Percentiles rank a stretch among this genome's conserved stretches.
Evolutionary conservation across 2,797 vertebrate genomes (phyloP).

Genomic region (Urocyon cinereoargenteus): DNA sequence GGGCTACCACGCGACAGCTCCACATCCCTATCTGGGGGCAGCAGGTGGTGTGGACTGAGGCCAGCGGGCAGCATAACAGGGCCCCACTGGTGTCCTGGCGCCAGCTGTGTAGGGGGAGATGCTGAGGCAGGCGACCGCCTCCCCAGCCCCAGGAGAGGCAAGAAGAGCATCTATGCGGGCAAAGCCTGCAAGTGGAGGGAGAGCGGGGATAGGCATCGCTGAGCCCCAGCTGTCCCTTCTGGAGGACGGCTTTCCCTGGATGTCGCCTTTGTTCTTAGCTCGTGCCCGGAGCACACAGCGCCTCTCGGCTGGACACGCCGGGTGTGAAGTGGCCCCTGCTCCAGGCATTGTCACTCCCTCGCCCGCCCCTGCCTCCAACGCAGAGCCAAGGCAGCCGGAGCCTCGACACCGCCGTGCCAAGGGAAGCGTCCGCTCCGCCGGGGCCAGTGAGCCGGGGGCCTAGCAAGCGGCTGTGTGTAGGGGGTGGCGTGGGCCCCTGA

Average conservation of each 20-base stretch:
- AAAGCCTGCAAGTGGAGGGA: not conserved
- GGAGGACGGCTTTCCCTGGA: rapidly evolving
- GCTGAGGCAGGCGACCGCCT: not conserved
- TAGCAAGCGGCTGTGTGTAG: rapidly evolving
- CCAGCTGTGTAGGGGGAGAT: not conserved
- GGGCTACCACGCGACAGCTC: not conserved
- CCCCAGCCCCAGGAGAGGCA: not conserved
- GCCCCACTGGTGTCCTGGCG: not conserved
- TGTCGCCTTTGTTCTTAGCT: not conserved
- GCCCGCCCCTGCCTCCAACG: not conserved
- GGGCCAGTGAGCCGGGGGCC: not conserved
- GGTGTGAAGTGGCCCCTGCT: not conserved
- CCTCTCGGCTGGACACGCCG: not conserved
- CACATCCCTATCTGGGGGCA: not conserved
- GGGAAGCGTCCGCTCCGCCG: rapidly evolving
- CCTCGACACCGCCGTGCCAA: rapidly evolving
- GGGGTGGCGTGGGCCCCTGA: not conserved
- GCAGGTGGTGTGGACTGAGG: not conserved
- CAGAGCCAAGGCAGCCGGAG: not conserved
- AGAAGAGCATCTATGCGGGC: not conserved
- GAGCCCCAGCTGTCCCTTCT: not conserved
- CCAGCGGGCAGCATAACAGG: rapidly evolving
- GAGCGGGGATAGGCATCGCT: rapidly evolving
- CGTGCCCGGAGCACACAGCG: not conserved
- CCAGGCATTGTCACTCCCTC: rapidly evolving